These are phyloP conservation scores for Dione vanillae DNA, from an alignment of 2,888 invertebrate genomes.

Conservation along the genomic window DNA sequence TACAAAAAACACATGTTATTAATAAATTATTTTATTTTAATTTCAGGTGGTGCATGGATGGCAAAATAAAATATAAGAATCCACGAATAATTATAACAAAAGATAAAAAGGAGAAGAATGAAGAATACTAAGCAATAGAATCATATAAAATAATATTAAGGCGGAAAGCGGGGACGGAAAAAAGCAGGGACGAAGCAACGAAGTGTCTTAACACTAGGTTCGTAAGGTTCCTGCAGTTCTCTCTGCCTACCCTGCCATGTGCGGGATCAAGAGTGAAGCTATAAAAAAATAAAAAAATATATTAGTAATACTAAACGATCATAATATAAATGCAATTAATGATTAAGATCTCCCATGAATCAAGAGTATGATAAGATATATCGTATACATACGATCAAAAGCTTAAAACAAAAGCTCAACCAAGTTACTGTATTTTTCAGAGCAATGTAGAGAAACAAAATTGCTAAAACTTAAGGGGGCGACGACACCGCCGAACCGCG, in stretches of 20 bases:
- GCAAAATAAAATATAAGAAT: too few relatives aligned
- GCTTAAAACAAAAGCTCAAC: conserved; percentile 2
- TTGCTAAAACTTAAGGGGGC: conserved; percentile 81
- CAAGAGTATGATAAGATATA: too few relatives aligned
- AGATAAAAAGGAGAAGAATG: background rate
- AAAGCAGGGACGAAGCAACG: too few relatives aligned
- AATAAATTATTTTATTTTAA: background rate
- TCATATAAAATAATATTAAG: too few relatives aligned
- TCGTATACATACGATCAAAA: background rate
- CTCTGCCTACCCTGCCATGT: too few relatives aligned
- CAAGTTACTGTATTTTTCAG: conserved; percentile 10
- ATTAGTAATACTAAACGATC: too few relatives aligned
- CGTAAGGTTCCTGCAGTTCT: too few relatives aligned
- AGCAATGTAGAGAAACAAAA: conserved; percentile 64
- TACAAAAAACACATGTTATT: background rate
- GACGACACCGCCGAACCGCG: conserved; percentile 78
- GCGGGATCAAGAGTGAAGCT: too few relatives aligned
- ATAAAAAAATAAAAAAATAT: too few relatives aligned
- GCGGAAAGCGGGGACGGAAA: too few relatives aligned
- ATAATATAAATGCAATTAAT: background rate
- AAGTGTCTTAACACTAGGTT: too few relatives aligned
- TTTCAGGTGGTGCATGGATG: background rate
- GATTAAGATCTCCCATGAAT: background rate
- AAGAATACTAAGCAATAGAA: background rate
- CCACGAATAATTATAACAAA: too few relatives aligned